Percentiles rank a stretch among this genome's conserved stretches.
Conservation (phyloP, 2,888 invertebrate genomes). For the Acanthosepion pharaonis region DNA sequence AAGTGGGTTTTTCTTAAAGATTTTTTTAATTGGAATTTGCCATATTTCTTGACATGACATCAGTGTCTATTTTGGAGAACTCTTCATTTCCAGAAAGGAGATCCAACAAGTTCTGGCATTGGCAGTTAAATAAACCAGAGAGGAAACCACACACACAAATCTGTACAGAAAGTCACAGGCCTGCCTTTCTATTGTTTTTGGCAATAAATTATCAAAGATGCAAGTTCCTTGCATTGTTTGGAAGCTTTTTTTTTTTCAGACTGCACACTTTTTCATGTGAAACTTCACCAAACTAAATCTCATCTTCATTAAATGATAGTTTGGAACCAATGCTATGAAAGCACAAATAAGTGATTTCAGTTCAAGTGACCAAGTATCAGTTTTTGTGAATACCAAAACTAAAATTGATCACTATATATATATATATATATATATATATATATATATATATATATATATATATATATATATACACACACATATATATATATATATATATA, state of each 20-base stretch:
- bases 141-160: background rate
- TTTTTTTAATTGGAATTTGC: background rate
- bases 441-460: background rate
- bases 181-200: too few species aligned
- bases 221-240: too few species aligned
- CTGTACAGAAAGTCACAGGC: too few species aligned
- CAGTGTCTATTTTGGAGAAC: background rate
- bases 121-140: slow-evolving; percentile 20
- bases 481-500: background rate
- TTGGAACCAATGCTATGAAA: background rate
- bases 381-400: too few species aligned
- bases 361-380: too few species aligned
- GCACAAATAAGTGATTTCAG: background rate
- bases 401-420: too few species aligned
- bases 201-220: too few species aligned
- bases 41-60: background rate
- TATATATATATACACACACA: background rate
- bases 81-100: too few species aligned
- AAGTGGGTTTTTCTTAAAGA: background rate
- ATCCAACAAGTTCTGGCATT: slow-evolving; percentile 21
- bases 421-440: background rate
- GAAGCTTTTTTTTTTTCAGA: background rate
- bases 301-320: background rate
- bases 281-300: background rate
- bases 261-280: background rate